Conservation (phyloP, 2,113 vertebrate species). For the Ibidorhyncha struthersii region DNA sequence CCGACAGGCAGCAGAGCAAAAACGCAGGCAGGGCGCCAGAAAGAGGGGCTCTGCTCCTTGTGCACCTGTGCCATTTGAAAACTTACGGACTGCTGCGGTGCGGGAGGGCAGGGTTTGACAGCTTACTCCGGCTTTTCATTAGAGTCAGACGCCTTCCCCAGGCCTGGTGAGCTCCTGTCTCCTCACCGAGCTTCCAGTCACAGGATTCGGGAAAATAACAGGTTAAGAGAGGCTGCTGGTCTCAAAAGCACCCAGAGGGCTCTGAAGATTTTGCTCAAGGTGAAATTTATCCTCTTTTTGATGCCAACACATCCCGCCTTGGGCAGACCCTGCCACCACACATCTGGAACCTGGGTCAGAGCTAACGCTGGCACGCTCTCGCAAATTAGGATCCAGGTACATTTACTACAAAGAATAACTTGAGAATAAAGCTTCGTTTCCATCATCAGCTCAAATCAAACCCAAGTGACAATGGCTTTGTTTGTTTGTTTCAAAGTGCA, state of each 20-base stretch:
- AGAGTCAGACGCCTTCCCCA: not conserved
- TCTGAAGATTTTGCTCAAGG: not conserved
- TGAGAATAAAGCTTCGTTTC: not conserved
- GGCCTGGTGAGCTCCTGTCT: rapidly evolving
- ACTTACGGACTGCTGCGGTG: rapidly evolving
- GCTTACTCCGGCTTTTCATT: not conserved
- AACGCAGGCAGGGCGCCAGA: rapidly evolving
- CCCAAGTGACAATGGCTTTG: rapidly evolving
- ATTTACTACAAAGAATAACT: not conserved
- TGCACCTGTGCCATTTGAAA: not conserved
- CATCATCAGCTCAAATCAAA: not conserved
- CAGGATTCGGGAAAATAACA: not conserved
- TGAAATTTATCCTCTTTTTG: not conserved
- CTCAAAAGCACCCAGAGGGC: not conserved
- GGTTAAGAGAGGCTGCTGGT: not conserved
- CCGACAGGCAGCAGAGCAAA: rapidly evolving
- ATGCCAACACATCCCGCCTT: rapidly evolving
- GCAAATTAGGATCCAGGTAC: not conserved
- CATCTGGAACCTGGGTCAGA: not conserved
- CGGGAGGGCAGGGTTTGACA: not conserved
- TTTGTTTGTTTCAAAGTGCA: not conserved
- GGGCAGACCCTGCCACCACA: not conserved
- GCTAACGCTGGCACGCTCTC: too few relatives aligned
- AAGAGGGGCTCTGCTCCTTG: not conserved
- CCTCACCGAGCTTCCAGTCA: not conserved